phyloP scores from a whole-genome alignment of 2,113 vertebrate species.

The Hippocampus guttulatus region DNA sequence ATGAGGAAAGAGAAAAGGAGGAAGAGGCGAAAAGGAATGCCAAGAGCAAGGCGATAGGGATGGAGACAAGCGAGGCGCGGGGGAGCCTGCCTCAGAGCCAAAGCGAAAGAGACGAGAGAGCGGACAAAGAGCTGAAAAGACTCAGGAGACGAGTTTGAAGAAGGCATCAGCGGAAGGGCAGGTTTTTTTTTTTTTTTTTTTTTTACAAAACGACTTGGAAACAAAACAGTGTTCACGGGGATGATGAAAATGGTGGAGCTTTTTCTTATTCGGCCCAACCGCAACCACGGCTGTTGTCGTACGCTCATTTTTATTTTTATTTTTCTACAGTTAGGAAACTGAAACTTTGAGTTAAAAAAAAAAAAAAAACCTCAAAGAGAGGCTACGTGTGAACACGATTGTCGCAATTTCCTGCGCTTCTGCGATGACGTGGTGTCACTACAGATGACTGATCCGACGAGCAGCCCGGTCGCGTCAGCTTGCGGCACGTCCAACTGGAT shows the following conservation, averaged over 20 bases:
- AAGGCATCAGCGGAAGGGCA: neutral
- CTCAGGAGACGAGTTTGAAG: neutral
- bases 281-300: neutral
- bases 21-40: conserved; percentile 21
- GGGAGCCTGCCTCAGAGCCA: conserved; percentile 12
- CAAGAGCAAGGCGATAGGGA: conserved; percentile 12
- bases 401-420: neutral
- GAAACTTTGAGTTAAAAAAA: neutral
- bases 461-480: conserved; percentile 5
- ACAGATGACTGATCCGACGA: conserved; percentile 5
- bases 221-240: conserved; percentile 3
- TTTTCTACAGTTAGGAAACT: neutral
- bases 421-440: conserved; percentile 8
- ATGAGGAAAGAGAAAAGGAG: conserved; percentile 43
- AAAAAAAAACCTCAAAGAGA: too few species aligned
- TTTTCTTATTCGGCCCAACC: neutral
- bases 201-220: neutral
- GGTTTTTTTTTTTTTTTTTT: too few species aligned
- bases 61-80: too few species aligned
- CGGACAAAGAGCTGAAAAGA: conserved; percentile 2
- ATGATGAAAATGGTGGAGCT: neutral
- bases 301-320: too few species aligned
- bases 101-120: neutral
- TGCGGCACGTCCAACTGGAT: neutral
- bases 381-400: neutral